Evolutionary conservation across 30 jellyfish, hydroid and myxozoan species (phyloP).

Genomic region (Pseudorhiza aurosa): DNA sequence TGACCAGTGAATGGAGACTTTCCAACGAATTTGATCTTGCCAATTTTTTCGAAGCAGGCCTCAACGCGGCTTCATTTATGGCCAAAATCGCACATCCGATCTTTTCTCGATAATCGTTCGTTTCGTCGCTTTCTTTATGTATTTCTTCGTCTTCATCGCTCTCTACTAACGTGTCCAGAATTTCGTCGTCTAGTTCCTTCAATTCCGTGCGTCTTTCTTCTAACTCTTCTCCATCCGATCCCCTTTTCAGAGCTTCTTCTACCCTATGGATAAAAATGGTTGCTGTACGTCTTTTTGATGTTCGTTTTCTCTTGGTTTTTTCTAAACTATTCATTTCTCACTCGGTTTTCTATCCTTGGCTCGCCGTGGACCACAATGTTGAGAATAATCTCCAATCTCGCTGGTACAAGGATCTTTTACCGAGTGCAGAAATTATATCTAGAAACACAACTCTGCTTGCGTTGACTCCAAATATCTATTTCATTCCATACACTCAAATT

Average conservation of each 20-base stretch:
- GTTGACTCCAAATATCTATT: too few relatives aligned
- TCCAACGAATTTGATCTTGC: background rate
- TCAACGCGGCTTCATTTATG: background rate
- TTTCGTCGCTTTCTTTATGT: background rate
- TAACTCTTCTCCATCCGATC: background rate
- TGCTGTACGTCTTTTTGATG: background rate
- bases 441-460: too few relatives aligned
- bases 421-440: too few relatives aligned
- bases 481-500: too few relatives aligned
- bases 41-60: background rate
- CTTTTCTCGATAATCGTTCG: background rate
- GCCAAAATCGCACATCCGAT: background rate
- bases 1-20: background rate
- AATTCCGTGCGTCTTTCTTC: background rate
- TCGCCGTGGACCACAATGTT: too few relatives aligned
- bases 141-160: background rate
- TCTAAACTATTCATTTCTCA: too few relatives aligned
- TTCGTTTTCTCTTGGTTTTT: background rate
- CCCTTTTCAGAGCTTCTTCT: background rate
- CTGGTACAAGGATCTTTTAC: too few relatives aligned
- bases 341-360: too few relatives aligned
- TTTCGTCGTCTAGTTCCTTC: background rate
- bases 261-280: background rate
- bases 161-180: background rate
- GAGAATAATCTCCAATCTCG: too few relatives aligned